Evolutionary conservation across 2,888 invertebrate genomes (phyloP).

Genomic region (Sarcophaga carnaria): DNA sequence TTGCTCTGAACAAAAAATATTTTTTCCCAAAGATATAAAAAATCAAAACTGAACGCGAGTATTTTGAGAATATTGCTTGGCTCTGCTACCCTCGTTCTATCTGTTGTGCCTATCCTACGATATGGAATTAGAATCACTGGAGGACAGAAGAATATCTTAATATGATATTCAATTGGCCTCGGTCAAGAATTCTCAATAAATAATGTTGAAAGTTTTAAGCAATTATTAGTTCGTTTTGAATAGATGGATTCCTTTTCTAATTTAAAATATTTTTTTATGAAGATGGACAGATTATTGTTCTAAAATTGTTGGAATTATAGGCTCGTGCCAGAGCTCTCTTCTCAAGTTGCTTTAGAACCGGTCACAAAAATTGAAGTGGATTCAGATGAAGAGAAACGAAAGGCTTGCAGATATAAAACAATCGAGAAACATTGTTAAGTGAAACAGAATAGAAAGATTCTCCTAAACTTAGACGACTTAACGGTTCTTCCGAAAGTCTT

Average conservation of each 20-base stretch:
- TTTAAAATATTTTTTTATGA: slow-evolving; percentile 57
- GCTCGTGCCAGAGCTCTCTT: slow-evolving; percentile 88
- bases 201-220: no score
- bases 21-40: background rate
- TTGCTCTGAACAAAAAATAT: background rate
- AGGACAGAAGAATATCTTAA: no score
- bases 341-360: slow-evolving; percentile 86
- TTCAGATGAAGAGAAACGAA: slow-evolving; percentile 76
- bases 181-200: no score
- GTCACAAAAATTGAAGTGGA: slow-evolving; percentile 82
- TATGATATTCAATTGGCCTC: no score
- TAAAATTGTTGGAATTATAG: slow-evolving; percentile 87
- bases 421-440: slow-evolving; percentile 56
- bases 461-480: slow-evolving; percentile 30
- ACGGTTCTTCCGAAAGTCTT: slow-evolving; percentile 29
- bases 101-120: no score
- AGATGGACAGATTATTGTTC: slow-evolving; percentile 84
- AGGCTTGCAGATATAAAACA: slow-evolving; percentile 20
- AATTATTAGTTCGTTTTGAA: no score
- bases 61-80: no score
- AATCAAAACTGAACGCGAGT: background rate
- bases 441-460: slow-evolving; percentile 57
- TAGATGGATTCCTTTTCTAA: no score
- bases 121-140: no score
- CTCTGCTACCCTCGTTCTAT: no score